Evolutionary conservation across 2,888 invertebrate genomes (phyloP), one percentile per base, ranked within the genome.

Genomic region (Eristalinus sepulchralis): DNA sequence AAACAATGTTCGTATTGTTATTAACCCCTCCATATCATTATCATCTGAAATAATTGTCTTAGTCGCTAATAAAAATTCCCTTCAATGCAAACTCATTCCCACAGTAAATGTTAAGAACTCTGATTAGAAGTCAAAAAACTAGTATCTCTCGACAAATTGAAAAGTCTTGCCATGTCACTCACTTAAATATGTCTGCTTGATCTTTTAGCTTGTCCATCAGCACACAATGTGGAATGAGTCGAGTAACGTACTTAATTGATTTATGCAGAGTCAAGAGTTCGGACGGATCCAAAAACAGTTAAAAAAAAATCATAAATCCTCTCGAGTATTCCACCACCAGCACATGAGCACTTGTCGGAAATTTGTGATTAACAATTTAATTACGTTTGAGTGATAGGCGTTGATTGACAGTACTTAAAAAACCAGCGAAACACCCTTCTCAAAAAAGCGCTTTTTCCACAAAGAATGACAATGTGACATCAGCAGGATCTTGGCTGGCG

Each of bases 381-480:
- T 86, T 86, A 79, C 73, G n/a, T 75, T 79, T 83, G 86, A 79
- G 71, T 83, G 86, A 82, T 66, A 66, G 83, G 75, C 79, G 70
- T 68, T 83, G 86, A 86, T 83, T 86, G 86, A 86, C 86, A 66
- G 64, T 13, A 11, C 39, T 20, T 20, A 67, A 47, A 36, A 62
- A 63, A 55, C 11, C 27, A 60, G 27, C 39, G 53, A 53, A 17
- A 60, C 83, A 78, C 71, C 86, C 86, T 78, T 59, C 53, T 66
- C 68, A 73, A 77, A 76, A 47, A 17, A 20, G 27, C 68, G 72
- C 59, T 60, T 77, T 76, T 72, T 55, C 34, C 24, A 66, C 39
- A 73, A 17, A 17, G 8, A 17, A 47, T 17, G 64, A 75, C 68
- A 79, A 62, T 34, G 13, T 22, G 11, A 31, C 34, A 72, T 24